phyloP scores from a whole-genome alignment of 1,140 invertebrate genomes.

The Apocrypta bakeri region DNA sequence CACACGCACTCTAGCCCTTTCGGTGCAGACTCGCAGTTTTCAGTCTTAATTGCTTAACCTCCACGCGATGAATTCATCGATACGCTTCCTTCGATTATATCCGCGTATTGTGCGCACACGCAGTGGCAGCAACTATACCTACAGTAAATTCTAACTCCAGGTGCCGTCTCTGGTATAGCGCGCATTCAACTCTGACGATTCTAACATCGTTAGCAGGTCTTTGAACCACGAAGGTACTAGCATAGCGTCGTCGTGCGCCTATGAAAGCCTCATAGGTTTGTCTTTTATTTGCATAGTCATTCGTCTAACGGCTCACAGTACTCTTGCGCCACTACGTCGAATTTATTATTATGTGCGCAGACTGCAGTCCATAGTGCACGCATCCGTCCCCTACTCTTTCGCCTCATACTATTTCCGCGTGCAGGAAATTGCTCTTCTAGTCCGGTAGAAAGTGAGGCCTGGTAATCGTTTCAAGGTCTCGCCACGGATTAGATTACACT shows the following conservation, averaged over 20 bases:
- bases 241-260: slow-evolving; percentile 15
- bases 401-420: no score
- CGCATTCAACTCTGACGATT: neutral
- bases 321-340: slow-evolving; percentile 8
- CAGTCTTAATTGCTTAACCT: neutral
- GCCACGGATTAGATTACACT: slow-evolving; percentile 9
- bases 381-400: no score
- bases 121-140: neutral
- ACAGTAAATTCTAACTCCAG: neutral
- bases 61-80: neutral
- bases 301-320: slow-evolving; percentile 21
- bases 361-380: neutral
- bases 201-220: slow-evolving; percentile 29
- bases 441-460: neutral
- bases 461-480: slow-evolving; percentile 37
- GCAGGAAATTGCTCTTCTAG: slow-evolving; percentile 49
- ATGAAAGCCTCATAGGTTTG: no score
- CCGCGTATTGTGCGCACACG: neutral
- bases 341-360: neutral
- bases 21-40: neutral
- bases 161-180: no score
- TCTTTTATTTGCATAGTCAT: slow-evolving; percentile 49
- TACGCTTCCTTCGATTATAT: neutral
- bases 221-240: slow-evolving; percentile 4
- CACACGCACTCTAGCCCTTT: neutral